Conservation (phyloP, 1,140 invertebrate genomes). For the Galleria mellonella region DNA sequence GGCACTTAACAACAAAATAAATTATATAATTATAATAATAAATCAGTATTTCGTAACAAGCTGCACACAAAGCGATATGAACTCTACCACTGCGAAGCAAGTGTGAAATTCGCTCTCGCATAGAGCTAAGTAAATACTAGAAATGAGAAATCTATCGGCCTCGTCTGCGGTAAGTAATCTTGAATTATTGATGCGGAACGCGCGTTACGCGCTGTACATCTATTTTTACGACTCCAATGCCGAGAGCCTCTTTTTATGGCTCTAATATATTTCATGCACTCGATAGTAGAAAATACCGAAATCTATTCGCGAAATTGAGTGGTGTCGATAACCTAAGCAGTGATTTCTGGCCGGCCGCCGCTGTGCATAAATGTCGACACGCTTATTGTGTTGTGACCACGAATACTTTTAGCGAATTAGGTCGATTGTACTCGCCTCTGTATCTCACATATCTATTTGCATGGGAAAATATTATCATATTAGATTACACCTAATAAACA, state of each 20-base stretch:
- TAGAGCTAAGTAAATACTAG: slow-evolving; percentile 34
- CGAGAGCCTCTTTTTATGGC: slow-evolving; percentile 50
- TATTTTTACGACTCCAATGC: slow-evolving; percentile 54
- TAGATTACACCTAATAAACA: too few species aligned
- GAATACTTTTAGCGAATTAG: too few species aligned
- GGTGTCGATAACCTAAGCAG: slow-evolving; percentile 29
- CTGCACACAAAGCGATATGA: neutral
- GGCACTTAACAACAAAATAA: too few species aligned
- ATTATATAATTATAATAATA: too few species aligned
- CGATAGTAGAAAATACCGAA: slow-evolving; percentile 5
- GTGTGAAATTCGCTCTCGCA: neutral
- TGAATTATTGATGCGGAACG: slow-evolving; percentile 50
- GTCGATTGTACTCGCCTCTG: too few species aligned
- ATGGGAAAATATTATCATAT: too few species aligned
- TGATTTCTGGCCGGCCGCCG: slow-evolving; percentile 38
- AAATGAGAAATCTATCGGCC: slow-evolving; percentile 35
- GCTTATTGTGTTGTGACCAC: slow-evolving; percentile 9
- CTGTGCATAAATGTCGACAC: slow-evolving; percentile 32
- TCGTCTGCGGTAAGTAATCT: slow-evolving; percentile 35
- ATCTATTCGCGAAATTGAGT: slow-evolving; percentile 35
- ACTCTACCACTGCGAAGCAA: neutral
- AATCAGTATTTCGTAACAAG: too few species aligned
- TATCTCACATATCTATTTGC: too few species aligned
- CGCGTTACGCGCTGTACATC: slow-evolving; percentile 43
- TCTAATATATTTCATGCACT: slow-evolving; percentile 12